These are phyloP conservation scores for Reticulitermes lucifugus DNA, from an alignment of 2,888 invertebrate species.

Conservation along the genomic window DNA sequence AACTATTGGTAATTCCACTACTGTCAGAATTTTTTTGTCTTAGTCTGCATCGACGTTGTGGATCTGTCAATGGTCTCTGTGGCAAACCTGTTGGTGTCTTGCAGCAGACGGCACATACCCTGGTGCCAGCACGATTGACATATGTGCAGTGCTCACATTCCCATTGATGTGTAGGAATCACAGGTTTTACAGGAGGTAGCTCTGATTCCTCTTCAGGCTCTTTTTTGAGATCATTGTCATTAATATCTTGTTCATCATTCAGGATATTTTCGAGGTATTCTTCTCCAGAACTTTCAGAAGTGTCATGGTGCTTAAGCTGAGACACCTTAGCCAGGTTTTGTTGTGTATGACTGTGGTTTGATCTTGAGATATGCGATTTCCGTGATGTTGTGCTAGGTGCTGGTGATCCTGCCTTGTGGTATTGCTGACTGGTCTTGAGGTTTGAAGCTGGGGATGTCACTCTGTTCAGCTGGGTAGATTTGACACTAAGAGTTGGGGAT, in stretches of 20 bases:
- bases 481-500: constrained; percentile 48
- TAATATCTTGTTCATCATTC: constrained; percentile 54
- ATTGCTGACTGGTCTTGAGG: constrained; percentile 59
- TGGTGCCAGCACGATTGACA: constrained; percentile 82
- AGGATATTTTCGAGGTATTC: constrained; percentile 45
- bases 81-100: constrained; percentile 71
- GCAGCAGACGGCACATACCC: constrained; percentile 88
- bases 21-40: constrained; percentile 38
- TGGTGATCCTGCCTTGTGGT: constrained; percentile 74
- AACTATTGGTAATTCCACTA: constrained; percentile 7
- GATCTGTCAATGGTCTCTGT: constrained; percentile 55
- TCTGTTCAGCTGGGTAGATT: constrained; percentile 43
- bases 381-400: constrained; percentile 77
- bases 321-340: constrained; percentile 48
- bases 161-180: constrained; percentile 73
- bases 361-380: constrained; percentile 71
- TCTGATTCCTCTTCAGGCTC: constrained; percentile 58
- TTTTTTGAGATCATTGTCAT: constrained; percentile 51
- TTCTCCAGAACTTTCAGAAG: constrained; percentile 38
- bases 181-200: constrained; percentile 63
- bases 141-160: constrained; percentile 92
- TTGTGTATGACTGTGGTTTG: constrained; percentile 18
- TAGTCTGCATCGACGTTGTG: constrained; percentile 25
- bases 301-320: constrained; percentile 49
- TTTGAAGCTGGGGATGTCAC: constrained; percentile 63